Percentiles rank a stretch among this genome's conserved stretches.
Conservation (phyloP, 2,888 invertebrate species). For the Tolmerus cingulatus region DNA sequence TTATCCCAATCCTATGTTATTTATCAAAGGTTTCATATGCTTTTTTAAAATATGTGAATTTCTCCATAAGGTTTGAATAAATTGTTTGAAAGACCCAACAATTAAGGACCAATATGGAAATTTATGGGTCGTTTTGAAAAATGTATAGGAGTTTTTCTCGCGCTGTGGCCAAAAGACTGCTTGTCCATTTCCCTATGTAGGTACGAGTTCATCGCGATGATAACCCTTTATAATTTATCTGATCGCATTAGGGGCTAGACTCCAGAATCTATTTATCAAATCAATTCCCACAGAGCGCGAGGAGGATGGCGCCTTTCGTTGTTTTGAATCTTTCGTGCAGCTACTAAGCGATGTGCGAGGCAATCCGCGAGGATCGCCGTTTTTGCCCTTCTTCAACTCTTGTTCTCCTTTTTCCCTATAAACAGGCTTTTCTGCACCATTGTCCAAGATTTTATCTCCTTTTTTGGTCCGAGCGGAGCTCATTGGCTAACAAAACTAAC, state of each 20-base stretch:
- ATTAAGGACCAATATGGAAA: too few species aligned
- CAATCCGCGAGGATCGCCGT: neutral
- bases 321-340: neutral
- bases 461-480: conserved; percentile 26
- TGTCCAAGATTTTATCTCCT: conserved; percentile 37
- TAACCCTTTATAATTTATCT: neutral
- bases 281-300: neutral
- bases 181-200: neutral
- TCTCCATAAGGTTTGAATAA: too few species aligned
- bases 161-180: too few species aligned
- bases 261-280: neutral
- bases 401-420: neutral
- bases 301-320: neutral
- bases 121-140: too few species aligned
- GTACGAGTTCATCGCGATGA: neutral
- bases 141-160: too few species aligned
- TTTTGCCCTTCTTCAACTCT: neutral
- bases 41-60: too few species aligned
- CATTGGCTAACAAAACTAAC: conserved; percentile 12
- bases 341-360: neutral
- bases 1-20: too few species aligned
- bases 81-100: too few species aligned
- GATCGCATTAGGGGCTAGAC: neutral
- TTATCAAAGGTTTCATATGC: too few species aligned
- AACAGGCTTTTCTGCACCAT: conserved; percentile 40